These are phyloP conservation scores for Mechanitis mazaeus DNA, from an alignment of 2,888 invertebrate genomes.

Conservation along the genomic window DNA sequence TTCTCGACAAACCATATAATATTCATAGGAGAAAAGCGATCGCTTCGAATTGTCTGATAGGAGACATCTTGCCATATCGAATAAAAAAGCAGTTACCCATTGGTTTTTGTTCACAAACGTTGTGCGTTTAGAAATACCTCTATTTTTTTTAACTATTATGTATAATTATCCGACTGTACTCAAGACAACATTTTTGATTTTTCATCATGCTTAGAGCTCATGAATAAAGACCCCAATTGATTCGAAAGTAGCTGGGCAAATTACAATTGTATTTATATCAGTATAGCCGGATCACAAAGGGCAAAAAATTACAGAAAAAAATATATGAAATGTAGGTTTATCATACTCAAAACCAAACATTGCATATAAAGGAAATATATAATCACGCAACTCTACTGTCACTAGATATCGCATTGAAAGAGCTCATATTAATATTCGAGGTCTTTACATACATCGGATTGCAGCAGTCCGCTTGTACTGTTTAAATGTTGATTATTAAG, in stretches of 20 bases:
- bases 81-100: not conserved
- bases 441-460: constrained; percentile 13
- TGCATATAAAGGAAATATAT: not conserved
- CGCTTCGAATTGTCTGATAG: not conserved
- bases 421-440: constrained; percentile 24
- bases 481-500: constrained; percentile 23
- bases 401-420: constrained; percentile 7
- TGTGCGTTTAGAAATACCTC: not conserved
- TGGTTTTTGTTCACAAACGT: not conserved
- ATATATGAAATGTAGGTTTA: too few relatives aligned
- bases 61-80: constrained; percentile 3
- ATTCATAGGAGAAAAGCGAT: not conserved
- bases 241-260: too few relatives aligned
- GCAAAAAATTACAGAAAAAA: too few relatives aligned
- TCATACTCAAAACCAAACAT: too few relatives aligned
- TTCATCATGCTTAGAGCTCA: too few relatives aligned
- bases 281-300: too few relatives aligned
- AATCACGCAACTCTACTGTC: not conserved
- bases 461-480: constrained; percentile 22
- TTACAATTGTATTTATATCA: too few relatives aligned
- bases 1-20: not conserved
- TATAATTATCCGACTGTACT: too few relatives aligned
- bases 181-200: too few relatives aligned
- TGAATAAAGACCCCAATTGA: too few relatives aligned
- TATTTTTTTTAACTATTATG: too few relatives aligned